These are phyloP conservation scores for Drosophila busckii DNA, from an alignment of 1,140 invertebrate genomes.

Conservation along the genomic window DNA sequence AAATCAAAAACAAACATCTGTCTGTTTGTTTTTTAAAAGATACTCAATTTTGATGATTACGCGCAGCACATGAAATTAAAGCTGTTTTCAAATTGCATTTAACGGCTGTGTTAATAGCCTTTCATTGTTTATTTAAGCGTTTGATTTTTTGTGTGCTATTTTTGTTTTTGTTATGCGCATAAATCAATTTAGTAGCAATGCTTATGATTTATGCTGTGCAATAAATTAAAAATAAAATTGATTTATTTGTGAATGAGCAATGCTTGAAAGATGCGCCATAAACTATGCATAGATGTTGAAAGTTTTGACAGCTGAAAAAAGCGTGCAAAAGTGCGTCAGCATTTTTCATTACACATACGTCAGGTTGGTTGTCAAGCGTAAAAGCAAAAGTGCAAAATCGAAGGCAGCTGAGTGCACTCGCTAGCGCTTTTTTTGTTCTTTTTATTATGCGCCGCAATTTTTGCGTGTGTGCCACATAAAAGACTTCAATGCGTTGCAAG, in stretches of 20 bases:
- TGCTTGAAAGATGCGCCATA: slow-evolving; percentile 23
- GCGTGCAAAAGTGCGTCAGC: slow-evolving; percentile 1
- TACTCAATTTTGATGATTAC: slow-evolving; percentile 12
- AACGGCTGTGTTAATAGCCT: slow-evolving; percentile 17
- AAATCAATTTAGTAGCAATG: background rate
- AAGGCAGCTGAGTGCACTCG: slow-evolving; percentile 36
- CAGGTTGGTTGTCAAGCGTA: slow-evolving; percentile 23
- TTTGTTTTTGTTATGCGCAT: background rate
- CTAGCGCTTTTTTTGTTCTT: too few relatives aligned
- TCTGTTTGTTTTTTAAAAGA: slow-evolving; percentile 2
- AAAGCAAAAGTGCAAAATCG: slow-evolving; percentile 25
- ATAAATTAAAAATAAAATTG: slow-evolving; percentile 34
- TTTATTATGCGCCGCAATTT: slow-evolving; percentile 30
- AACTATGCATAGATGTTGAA: slow-evolving; percentile 27
- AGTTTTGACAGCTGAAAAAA: slow-evolving; percentile 51
- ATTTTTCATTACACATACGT: slow-evolving; percentile 65
- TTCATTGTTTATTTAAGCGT: slow-evolving; percentile 16
- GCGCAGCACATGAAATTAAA: slow-evolving; percentile 8
- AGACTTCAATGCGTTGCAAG: slow-evolving; percentile 43
- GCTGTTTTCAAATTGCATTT: slow-evolving; percentile 29
- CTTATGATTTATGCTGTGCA: slow-evolving; percentile 25
- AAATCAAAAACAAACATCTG: background rate
- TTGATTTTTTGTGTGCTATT: too few relatives aligned
- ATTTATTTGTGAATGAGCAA: slow-evolving; percentile 15
- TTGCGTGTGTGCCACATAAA: slow-evolving; percentile 7